Conservation (phyloP, 2,113 vertebrate species). For the Caloenas nicobarica region DNA sequence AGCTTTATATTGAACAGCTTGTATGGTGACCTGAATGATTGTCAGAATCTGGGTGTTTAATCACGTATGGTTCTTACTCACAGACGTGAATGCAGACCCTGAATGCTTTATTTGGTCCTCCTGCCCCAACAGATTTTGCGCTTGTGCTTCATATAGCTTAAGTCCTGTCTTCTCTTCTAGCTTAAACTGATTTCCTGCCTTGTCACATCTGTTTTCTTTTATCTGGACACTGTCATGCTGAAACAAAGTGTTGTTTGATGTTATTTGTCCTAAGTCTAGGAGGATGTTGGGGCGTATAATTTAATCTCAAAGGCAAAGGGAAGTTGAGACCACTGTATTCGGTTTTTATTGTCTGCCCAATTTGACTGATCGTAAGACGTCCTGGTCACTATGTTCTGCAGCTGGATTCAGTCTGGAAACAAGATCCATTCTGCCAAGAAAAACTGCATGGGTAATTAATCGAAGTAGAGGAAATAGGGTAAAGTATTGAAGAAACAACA, state of each 20-base stretch:
- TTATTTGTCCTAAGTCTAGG: neutral
- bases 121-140: neutral
- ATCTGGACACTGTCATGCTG: neutral
- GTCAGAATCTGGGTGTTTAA: neutral
- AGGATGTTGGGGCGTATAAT: neutral
- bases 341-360: neutral
- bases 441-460: neutral
- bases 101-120: neutral
- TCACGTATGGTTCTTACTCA: neutral
- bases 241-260: neutral
- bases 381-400: neutral
- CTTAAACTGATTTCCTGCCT: neutral
- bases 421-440: neutral
- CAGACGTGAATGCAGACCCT: neutral
- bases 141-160: neutral
- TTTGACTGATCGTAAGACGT: accelerated
- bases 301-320: neutral
- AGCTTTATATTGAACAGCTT: slow-evolving; percentile 52
- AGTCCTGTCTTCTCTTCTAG: neutral
- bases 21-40: neutral
- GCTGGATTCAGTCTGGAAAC: neutral
- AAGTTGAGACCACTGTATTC: neutral
- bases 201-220: neutral
- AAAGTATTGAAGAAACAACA: neutral
- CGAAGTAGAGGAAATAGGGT: neutral